Conservation (phyloP, 1,140 invertebrate genomes). For the Telenomus remus region DNA sequence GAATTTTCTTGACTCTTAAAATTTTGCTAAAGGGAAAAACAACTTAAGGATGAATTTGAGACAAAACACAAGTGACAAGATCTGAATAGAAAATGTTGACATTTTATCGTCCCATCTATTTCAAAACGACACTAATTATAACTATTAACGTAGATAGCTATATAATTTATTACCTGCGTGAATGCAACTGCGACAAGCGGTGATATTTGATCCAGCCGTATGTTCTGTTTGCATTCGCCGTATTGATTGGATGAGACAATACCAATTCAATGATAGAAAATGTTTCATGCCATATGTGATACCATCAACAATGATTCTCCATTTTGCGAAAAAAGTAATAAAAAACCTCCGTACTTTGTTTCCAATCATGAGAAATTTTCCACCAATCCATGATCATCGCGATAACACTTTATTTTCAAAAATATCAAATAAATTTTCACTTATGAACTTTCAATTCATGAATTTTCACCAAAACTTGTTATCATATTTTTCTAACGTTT, state of each 20-base stretch:
- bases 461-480: no score
- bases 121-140: constrained; percentile 41
- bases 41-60: no score
- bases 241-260: constrained; percentile 34
- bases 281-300: constrained; percentile 28
- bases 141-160: constrained; percentile 33
- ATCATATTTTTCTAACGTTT: no score
- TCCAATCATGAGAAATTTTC: no score
- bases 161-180: constrained; percentile 37
- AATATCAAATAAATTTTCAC: no score
- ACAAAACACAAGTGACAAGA: background rate
- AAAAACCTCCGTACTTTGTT: no score
- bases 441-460: no score
- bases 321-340: no score
- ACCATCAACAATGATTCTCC: background rate
- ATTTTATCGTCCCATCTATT: constrained; percentile 24
- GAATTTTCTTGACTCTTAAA: no score
- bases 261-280: constrained; percentile 40
- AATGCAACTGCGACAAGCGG: constrained; percentile 32
- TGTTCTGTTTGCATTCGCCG: constrained; percentile 26
- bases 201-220: constrained; percentile 41
- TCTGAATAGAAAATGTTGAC: constrained; percentile 13
- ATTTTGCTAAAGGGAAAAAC: no score
- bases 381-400: background rate
- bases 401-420: background rate